phyloP scores from a whole-genome alignment of 2,797 vertebrate species.

The Lycodopsis pacificus region DNA sequence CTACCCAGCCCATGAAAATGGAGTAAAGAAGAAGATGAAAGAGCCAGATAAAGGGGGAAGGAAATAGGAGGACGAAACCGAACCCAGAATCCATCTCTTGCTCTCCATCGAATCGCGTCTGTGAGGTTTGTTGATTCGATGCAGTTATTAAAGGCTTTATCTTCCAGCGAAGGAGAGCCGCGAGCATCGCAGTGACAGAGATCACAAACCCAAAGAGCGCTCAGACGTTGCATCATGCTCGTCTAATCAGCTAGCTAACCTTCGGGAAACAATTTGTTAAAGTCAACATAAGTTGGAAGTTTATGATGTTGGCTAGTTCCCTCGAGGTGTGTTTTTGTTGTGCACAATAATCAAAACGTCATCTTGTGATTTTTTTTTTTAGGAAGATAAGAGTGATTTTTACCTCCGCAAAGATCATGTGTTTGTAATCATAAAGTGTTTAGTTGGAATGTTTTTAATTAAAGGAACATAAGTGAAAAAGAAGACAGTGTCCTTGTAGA shows the following conservation, averaged over 20 bases:
- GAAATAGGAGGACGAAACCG: neutral
- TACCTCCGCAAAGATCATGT: no score
- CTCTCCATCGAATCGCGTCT: conserved; percentile 5
- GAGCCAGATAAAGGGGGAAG: neutral
- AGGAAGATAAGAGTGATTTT: no score
- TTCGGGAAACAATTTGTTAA: neutral
- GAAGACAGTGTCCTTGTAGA: no score
- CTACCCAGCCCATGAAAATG: neutral
- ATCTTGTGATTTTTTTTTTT: no score
- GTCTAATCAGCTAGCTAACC: neutral
- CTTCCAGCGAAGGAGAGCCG: no score
- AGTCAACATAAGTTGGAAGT: neutral
- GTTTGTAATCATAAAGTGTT: no score
- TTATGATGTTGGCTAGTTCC: neutral
- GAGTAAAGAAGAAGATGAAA: neutral
- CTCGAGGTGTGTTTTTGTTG: neutral
- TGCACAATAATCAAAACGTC: neutral
- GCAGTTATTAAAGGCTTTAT: neutral
- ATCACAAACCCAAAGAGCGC: neutral
- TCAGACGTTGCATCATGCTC: neutral
- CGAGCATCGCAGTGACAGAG: neutral
- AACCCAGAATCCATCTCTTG: neutral
- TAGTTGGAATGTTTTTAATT: no score
- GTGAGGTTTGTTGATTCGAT: neutral
- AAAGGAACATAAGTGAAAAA: no score